These are phyloP conservation scores for Sarcophaga peregrina DNA, from an alignment of 1,140 invertebrate genomes.

Conservation along the genomic window DNA sequence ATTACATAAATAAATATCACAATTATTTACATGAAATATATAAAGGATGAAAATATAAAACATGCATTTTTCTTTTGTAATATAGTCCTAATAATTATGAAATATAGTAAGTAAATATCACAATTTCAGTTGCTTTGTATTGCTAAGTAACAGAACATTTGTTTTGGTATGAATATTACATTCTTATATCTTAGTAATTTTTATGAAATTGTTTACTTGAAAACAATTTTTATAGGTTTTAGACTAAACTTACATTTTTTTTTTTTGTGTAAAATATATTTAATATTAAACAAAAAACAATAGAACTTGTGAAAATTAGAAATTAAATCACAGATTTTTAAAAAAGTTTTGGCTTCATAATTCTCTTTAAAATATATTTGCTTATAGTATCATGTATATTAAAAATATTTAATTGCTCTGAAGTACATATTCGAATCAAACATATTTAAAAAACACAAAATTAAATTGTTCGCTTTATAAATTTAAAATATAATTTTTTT, in stretches of 20 bases:
- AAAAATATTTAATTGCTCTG: slow-evolving; percentile 36
- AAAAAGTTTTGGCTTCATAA: too few relatives aligned
- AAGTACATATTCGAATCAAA: slow-evolving; percentile 9
- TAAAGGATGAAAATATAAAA: slow-evolving; percentile 4
- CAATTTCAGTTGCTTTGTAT: slow-evolving; percentile 10
- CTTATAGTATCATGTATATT: neutral
- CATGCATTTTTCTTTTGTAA: slow-evolving; percentile 2
- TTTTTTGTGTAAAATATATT: too few relatives aligned
- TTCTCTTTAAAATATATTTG: too few relatives aligned
- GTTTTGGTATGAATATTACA: neutral
- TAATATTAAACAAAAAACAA: neutral
- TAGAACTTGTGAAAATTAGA: neutral
- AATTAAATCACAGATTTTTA: too few relatives aligned
- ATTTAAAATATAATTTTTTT: neutral
- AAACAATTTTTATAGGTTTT: neutral
- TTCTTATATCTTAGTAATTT: neutral
- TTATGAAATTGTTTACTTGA: neutral
- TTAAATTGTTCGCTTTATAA: neutral
- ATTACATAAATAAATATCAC: slow-evolving; percentile 22
- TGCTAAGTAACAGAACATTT: neutral
- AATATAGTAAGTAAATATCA: neutral
- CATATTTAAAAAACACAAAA: neutral
- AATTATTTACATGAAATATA: slow-evolving; percentile 18
- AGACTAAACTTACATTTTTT: neutral
- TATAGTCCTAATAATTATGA: neutral